These are phyloP conservation scores for Erinaceus europaeus DNA, from an alignment of 2,113 vertebrate genomes.

Conservation along the genomic window DNA sequence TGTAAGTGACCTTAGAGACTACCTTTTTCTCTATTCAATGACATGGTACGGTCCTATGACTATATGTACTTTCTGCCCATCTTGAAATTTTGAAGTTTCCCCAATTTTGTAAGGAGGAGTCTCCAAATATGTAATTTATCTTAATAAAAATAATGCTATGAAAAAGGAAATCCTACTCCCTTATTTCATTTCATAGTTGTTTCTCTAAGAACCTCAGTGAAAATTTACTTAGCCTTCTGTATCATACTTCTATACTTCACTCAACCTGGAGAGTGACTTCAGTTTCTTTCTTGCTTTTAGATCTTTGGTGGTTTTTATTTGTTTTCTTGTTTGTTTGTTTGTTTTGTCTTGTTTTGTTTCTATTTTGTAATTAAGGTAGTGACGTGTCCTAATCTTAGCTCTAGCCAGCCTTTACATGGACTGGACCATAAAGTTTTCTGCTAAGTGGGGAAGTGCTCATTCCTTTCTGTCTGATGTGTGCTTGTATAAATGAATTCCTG, in stretches of 20 bases:
- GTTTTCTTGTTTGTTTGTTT: too few relatives aligned
- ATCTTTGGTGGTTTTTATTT: neutral
- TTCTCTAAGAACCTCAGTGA: neutral
- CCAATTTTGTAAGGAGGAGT: conserved; percentile 16
- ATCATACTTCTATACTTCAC: neutral
- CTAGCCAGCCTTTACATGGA: neutral
- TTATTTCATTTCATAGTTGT: neutral
- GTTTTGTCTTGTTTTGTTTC: too few relatives aligned
- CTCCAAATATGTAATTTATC: conserved; percentile 25
- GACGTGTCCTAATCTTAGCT: neutral
- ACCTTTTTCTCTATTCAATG: neutral
- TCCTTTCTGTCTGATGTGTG: neutral
- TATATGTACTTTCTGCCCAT: neutral
- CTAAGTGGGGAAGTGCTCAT: neutral
- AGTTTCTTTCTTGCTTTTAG: conserved; percentile 15
- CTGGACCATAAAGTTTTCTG: conserved; percentile 3
- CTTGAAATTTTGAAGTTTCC: conserved; percentile 38
- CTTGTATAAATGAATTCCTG: neutral
- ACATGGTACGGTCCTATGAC: neutral
- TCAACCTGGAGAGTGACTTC: neutral
- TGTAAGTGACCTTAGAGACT: neutral
- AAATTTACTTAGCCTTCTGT: neutral
- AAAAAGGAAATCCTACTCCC: neutral
- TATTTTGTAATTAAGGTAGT: conserved; percentile 6
- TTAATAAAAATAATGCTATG: neutral